Percentiles rank a stretch among this genome's conserved stretches.
Conservation (phyloP, 2,113 vertebrate genomes). For the Spheniscus mendiculus region DNA sequence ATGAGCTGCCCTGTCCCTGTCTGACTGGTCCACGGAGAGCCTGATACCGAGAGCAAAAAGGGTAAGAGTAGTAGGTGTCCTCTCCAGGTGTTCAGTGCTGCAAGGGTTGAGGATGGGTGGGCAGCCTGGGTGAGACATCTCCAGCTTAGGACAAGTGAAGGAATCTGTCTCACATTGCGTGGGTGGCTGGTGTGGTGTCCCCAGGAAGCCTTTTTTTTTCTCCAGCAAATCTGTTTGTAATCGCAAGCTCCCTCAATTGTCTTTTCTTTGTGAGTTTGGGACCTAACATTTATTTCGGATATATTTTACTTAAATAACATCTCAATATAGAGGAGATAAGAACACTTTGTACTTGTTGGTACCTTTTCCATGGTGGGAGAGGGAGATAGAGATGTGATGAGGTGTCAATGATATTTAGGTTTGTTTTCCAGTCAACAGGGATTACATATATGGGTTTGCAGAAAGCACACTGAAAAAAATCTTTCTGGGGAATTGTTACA, state of each 20-base stretch:
- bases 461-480: not conserved
- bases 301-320: not conserved
- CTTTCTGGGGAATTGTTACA: not conserved
- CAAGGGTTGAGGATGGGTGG: not conserved
- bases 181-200: no score
- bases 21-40: not conserved
- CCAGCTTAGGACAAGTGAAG: not conserved
- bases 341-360: not conserved
- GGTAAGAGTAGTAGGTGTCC: not conserved
- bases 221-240: not conserved
- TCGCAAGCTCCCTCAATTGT: accelerated
- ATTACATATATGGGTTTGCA: not conserved
- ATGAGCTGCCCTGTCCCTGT: not conserved
- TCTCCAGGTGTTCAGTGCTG: not conserved
- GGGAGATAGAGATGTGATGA: not conserved
- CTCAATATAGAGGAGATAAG: not conserved
- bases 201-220: not conserved
- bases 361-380: not conserved
- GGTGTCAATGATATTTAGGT: not conserved
- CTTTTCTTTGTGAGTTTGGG: not conserved
- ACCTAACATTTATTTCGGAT: not conserved
- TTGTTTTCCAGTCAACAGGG: not conserved
- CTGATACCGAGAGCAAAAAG: not conserved
- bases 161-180: accelerated
- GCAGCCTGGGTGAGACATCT: not conserved